Conservation (phyloP, 2,113 vertebrate genomes). For the Haemorhous mexicanus region DNA sequence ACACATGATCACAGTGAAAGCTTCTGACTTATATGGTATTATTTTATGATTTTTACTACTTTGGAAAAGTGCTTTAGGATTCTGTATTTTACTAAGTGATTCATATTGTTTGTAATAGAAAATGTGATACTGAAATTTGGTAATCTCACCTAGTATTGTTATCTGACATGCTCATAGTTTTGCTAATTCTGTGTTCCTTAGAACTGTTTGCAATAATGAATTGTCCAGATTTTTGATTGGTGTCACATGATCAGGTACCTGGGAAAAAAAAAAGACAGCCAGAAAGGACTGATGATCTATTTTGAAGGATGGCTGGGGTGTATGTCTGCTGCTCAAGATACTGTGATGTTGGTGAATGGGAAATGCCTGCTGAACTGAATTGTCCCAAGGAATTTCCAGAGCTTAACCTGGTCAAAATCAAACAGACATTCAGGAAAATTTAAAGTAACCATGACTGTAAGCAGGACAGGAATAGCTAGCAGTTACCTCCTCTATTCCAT, state of each 20-base stretch:
- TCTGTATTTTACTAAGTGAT: background rate
- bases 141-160: background rate
- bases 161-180: background rate
- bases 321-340: background rate
- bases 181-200: background rate
- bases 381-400: background rate
- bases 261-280: background rate
- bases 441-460: background rate
- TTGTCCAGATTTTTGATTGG: background rate
- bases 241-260: background rate
- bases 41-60: background rate
- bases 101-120: background rate
- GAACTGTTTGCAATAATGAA: background rate
- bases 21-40: background rate
- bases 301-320: background rate
- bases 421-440: background rate
- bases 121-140: background rate
- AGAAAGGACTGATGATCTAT: background rate
- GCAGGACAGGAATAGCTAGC: background rate
- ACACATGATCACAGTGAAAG: background rate
- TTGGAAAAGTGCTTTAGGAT: background rate
- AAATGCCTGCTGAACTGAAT: background rate
- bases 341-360: background rate
- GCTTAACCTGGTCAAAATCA: background rate
- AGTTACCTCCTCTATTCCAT: background rate